Evolutionary conservation across 2,888 invertebrate species (phyloP), one percentile per base, ranked within the genome.

Genomic region (Nesidiocoris tenuis): DNA sequence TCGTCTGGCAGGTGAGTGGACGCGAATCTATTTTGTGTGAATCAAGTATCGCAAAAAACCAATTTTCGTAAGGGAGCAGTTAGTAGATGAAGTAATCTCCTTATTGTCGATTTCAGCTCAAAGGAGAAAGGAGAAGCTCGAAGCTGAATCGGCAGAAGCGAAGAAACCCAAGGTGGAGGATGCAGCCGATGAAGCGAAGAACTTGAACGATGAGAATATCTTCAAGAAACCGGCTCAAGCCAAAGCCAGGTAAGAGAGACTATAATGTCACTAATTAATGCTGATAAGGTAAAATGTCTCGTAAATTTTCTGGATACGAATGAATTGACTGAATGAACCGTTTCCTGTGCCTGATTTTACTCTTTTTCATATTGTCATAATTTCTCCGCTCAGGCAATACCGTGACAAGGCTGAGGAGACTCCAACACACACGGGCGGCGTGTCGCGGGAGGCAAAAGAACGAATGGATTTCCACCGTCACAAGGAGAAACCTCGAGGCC

Each of bases 361-460:
- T n/a, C n/a, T n/a, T n/a, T n/a, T n/a, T n/a, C n/a, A n/a, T n/a
- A n/a, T n/a, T n/a, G n/a, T n/a, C n/a, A n/a, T n/a, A n/a, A n/a
- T n/a, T n/a, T n/a, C n/a, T n/a, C n/a, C n/a, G n/a, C n/a, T n/a
- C n/a, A 86, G 92, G 64, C 90, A 93, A 83, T 93, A 96, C 82
- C 88, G 97, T 65, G 87, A 89, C 66, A 87, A 90, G 12, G 88
- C 90, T 80, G 91, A 91, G 81, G 97, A 98, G 85, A 97, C 97
- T 0, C 98, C 98, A 0, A 93, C 96, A 0, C 90, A 97, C 82
- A 95, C 96, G 0, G 97, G 96, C 2, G 97, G 97, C 2, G 91
- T 97, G 21, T 93, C 93, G 24, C 89, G 90, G 75, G 90, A 90
- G 82, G 94, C 93, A 0, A 77, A 78, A 64, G 80, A 80, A 75